Percentiles rank a stretch among this genome's conserved stretches.
phyloP scores from a whole-genome alignment of 2,113 vertebrate genomes.

The Garra rufa region DNA sequence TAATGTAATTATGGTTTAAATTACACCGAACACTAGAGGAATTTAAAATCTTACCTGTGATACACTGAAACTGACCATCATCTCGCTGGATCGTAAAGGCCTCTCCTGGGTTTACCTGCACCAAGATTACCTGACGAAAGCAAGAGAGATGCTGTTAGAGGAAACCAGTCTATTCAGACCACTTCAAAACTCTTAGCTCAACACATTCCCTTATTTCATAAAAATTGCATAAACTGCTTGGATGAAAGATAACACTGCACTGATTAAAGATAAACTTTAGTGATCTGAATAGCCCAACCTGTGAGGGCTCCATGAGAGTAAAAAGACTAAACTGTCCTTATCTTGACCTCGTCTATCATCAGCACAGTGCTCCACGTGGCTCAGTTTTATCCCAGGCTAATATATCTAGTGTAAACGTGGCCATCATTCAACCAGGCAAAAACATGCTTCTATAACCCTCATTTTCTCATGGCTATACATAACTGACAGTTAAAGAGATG shows the following conservation, averaged over 20 bases:
- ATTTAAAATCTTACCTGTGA: constrained; percentile 86
- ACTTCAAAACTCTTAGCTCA: not conserved
- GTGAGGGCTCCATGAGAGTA: not conserved
- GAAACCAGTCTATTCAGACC: not conserved
- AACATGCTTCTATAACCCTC: constrained; percentile 21
- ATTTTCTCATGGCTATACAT: constrained; percentile 21
- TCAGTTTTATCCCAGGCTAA: not conserved
- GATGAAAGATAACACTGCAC: not conserved
- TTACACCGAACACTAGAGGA: not conserved
- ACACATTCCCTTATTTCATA: not conserved
- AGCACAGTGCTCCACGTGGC: not conserved
- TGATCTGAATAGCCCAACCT: not conserved
- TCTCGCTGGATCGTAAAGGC: constrained; percentile 99
- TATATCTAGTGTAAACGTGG: not conserved
- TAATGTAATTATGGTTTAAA: not conserved
- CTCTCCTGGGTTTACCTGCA: constrained; percentile 99
- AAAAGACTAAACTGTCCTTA: not conserved
- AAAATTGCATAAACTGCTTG: not conserved
- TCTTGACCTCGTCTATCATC: not conserved
- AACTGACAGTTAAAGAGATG: constrained; percentile 13
- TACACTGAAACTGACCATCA: constrained; percentile 99
- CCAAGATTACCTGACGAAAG: constrained; percentile 91
- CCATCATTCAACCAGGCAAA: not conserved
- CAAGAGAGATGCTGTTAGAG: not conserved
- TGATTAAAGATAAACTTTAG: not conserved